Percentiles rank a stretch among this genome's conserved stretches.
phyloP scores from a whole-genome alignment of 2,888 invertebrate species.

The Glaucopsyche alexis region DNA sequence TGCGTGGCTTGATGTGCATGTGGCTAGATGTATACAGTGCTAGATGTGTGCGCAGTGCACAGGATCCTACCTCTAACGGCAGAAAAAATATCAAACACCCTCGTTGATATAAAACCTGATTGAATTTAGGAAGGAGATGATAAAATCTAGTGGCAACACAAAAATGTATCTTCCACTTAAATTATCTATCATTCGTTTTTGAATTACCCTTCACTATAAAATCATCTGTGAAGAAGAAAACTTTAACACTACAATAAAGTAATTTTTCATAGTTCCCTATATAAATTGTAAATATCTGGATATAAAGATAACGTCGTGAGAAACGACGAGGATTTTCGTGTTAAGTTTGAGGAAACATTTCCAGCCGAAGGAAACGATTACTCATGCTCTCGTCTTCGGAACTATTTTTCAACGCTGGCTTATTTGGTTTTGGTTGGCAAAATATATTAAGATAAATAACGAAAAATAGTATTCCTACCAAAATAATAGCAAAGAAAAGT shows the following conservation, averaged over 20 bases:
- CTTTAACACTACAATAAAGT: neutral
- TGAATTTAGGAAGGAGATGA: no score
- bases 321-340: conserved; percentile 5
- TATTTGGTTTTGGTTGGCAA: conserved; percentile 16
- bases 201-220: no score
- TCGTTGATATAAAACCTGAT: no score
- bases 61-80: no score
- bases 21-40: no score
- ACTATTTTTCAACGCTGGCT: conserved; percentile 14
- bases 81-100: no score
- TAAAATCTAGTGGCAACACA: no score
- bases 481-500: neutral
- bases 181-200: no score
- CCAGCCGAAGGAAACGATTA: conserved; percentile 12
- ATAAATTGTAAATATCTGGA: neutral
- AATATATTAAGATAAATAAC: conserved; percentile 19
- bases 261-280: neutral
- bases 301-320: neutral
- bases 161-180: no score
- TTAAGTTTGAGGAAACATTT: conserved; percentile 16
- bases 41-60: no score
- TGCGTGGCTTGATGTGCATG: no score
- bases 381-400: conserved; percentile 19
- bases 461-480: neutral
- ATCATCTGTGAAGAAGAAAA: no score